A percentile compares a stretch with the other conserved stretches of the same genome.
Conservation (phyloP, 2,888 invertebrate genomes). For the Caenorhabditis virilis region DNA sequence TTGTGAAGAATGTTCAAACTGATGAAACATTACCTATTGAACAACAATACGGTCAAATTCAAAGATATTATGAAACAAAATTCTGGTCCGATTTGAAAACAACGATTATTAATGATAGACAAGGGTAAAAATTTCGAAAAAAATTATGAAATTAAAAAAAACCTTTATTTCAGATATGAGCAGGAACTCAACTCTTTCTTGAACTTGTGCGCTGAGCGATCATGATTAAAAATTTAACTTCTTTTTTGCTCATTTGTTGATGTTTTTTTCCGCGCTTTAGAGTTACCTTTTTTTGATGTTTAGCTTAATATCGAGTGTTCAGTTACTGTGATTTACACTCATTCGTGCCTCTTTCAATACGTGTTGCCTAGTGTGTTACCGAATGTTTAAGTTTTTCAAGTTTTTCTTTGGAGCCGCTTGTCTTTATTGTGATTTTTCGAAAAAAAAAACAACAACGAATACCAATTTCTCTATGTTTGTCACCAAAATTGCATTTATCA, state of each 20-base stretch:
- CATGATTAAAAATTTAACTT: background rate
- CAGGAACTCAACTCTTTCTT: conserved; percentile 7
- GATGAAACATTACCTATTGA: conserved; percentile 13
- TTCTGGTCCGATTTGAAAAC: conserved; percentile 13
- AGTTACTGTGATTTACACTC: conserved; percentile 28
- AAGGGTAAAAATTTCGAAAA: conserved; percentile 9
- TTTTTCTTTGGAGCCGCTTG: too few relatives aligned
- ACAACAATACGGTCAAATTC: conserved; percentile 23
- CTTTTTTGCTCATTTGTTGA: conserved; percentile 1
- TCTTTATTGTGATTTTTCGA: too few relatives aligned
- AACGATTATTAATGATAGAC: conserved; percentile 11
- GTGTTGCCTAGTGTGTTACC: conserved; percentile 16
- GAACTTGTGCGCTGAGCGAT: conserved; percentile 4
- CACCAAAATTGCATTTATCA: too few relatives aligned
- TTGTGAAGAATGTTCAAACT: conserved; percentile 13
- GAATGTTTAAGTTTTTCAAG: background rate
- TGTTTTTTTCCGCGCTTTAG: too few relatives aligned
- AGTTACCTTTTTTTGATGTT: background rate
- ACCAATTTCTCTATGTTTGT: too few relatives aligned
- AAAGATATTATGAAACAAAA: conserved; percentile 8
- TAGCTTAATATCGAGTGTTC: conserved; percentile 15
- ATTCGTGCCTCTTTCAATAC: conserved; percentile 35
- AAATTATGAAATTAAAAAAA: background rate
- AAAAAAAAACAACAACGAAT: too few relatives aligned
- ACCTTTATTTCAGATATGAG: background rate